Percentiles rank a stretch among this genome's conserved stretches.
These are phyloP conservation scores for Salvelinus namaycush DNA, from an alignment of 2,113 vertebrate genomes.

Conservation along the genomic window DNA sequence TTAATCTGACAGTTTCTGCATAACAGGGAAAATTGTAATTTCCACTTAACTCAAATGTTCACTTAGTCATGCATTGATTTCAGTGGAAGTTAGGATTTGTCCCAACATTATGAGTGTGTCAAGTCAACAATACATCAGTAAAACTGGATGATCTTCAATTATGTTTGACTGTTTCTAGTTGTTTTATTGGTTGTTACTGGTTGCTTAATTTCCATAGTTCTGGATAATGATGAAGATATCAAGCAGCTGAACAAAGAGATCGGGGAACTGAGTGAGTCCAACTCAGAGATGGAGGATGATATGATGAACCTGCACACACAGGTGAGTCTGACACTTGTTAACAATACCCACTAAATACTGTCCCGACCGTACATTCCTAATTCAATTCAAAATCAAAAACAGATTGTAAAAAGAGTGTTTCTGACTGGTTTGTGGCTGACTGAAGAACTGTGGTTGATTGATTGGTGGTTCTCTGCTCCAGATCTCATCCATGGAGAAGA, in stretches of 20 bases:
- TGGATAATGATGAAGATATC: constrained; percentile 97
- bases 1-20: too few relatives aligned
- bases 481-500: constrained; percentile 98
- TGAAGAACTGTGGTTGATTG: not conserved
- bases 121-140: not conserved
- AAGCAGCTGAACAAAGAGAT: constrained; percentile 98
- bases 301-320: constrained; percentile 97
- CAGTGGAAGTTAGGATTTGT: too few relatives aligned
- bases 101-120: not conserved
- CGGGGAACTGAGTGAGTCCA: constrained; percentile 91
- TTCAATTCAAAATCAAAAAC: too few relatives aligned
- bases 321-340: constrained; percentile 70
- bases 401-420: not conserved
- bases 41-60: too few relatives aligned
- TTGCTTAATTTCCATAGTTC: constrained; percentile 70
- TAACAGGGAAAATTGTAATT: too few relatives aligned
- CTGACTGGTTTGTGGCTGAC: not conserved
- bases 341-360: not conserved
- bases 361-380: not conserved
- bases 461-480: constrained; percentile 47
- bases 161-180: constrained; percentile 8
- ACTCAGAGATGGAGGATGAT: constrained; percentile 93
- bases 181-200: constrained; percentile 5
- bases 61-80: too few relatives aligned
- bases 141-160: not conserved